Evolutionary conservation across 2,888 invertebrate species (phyloP).

Genomic region (Apoda limacodes): DNA sequence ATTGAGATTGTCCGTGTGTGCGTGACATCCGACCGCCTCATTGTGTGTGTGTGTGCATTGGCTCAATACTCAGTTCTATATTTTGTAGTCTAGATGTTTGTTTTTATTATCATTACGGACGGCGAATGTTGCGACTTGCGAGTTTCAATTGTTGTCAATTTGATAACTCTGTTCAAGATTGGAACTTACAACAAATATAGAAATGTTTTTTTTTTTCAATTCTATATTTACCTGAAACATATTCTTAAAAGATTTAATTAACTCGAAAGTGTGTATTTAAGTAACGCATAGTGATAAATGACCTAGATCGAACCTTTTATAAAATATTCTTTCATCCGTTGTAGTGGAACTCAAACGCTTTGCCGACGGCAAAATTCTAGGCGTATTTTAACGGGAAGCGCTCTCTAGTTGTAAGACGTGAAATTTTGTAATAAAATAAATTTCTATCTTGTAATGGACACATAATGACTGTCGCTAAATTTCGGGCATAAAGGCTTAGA

Average conservation of each 20-base stretch:
- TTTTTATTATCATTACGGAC: slow-evolving; percentile 67
- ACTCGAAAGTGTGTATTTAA: too few species aligned
- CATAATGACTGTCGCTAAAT: too few species aligned
- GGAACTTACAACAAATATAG: slow-evolving; percentile 6
- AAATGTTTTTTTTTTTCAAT: not conserved
- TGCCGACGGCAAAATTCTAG: slow-evolving; percentile 27
- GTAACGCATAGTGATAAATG: too few species aligned
- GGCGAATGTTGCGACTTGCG: slow-evolving; percentile 46
- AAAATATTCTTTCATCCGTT: too few species aligned
- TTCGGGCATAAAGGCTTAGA: too few species aligned
- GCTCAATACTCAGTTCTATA: slow-evolving; percentile 67
- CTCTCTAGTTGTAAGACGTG: slow-evolving; percentile 22
- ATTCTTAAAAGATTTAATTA: too few species aligned
- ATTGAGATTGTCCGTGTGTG: slow-evolving; percentile 30
- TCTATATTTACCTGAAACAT: slow-evolving; percentile 3
- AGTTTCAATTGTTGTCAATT: too few species aligned
- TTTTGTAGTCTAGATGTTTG: slow-evolving; percentile 64
- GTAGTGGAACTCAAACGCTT: slow-evolving; percentile 8
- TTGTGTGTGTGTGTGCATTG: slow-evolving; percentile 45
- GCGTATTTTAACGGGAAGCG: too few species aligned
- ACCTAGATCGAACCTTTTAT: too few species aligned
- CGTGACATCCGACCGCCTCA: slow-evolving; percentile 56
- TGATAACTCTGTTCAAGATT: too few species aligned
- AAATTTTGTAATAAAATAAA: too few species aligned
- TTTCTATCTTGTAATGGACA: too few species aligned